Conservation (phyloP, 2,113 vertebrate species). For the Lethenteron reissneri region DNA sequence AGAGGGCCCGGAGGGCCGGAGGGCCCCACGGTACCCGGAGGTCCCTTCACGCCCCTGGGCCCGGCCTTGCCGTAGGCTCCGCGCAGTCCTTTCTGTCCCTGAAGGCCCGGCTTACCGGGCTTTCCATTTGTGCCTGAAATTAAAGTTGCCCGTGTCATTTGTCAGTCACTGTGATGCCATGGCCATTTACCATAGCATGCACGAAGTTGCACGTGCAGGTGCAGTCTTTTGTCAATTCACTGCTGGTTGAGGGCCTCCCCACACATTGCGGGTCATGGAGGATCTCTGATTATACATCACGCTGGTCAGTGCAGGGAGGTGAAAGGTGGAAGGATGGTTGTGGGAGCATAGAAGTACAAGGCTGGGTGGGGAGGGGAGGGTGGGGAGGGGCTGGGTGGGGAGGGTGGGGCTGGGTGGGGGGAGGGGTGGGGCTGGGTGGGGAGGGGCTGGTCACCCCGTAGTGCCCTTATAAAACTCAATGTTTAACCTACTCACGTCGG, state of each 20-base stretch:
- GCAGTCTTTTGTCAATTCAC: background rate
- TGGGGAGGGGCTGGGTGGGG: too few species aligned
- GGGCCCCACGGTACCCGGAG: slow-evolving; percentile 35
- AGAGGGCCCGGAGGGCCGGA: slow-evolving; percentile 36
- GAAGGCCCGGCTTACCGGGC: slow-evolving; percentile 45
- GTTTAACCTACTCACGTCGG: too few species aligned
- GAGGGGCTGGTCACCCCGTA: too few species aligned
- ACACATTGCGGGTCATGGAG: background rate
- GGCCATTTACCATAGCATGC: background rate
- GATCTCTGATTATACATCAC: too few species aligned
- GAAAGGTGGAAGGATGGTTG: too few species aligned
- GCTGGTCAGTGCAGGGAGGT: too few species aligned
- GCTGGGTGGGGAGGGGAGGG: too few species aligned
- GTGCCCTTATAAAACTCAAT: too few species aligned
- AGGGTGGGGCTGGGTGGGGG: too few species aligned
- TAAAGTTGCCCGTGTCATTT: background rate
- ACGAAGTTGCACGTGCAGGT: background rate
- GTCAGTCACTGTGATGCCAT: background rate
- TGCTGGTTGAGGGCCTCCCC: background rate
- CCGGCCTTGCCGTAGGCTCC: slow-evolving; percentile 66
- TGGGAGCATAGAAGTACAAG: too few species aligned
- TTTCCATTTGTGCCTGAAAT: slow-evolving; percentile 61
- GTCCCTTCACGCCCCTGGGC: slow-evolving; percentile 36
- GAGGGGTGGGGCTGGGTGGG: too few species aligned
- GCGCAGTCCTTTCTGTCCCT: slow-evolving; percentile 58